Evolutionary conservation across 1,140 invertebrate species (phyloP), one percentile per base, ranked within the genome.

Genomic region (Hydropsyche tenuis): DNA sequence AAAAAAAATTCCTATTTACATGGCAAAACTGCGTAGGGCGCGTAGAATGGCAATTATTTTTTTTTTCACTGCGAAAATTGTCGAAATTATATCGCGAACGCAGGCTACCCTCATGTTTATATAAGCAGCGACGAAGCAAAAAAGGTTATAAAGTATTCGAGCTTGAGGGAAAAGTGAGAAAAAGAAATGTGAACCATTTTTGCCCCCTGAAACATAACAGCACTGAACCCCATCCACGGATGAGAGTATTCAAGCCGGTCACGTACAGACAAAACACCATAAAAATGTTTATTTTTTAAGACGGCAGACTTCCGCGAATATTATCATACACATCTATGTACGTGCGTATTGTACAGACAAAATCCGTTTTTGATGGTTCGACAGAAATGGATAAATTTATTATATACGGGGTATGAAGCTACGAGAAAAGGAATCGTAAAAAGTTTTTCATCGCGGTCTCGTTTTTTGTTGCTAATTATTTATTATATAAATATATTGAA

Each of bases 271-370:
- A 65, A 46, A 65, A 65, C 63, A 46, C 63, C 30, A 65, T 65
- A 65, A 65, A 65, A 65, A 43, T 65, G 12, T 65, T 65, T 65
- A 65, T 65, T 65, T 65, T 65, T 65, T 65, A 63, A 63, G 23
- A 63, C 23, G 14, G 25, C 60, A 63, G 20, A 18, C 48, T 53
- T 53, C 20, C 48, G 16, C 16, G n/a, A 18, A 53, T 53, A 53
- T 53, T 37, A 37, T 37, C 30, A 37, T 37, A 37, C 30, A 37
- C 9, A 18, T 37, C 30, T 37, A 37, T 37, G 30, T 37, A 37
- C 48, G 48, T 20, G 48, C 0, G 48, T 20, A 53, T 53, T 53
- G 16, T 53, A 16, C 14, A 20, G 18, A 53, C 9, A 18, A 18
- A 53, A 18, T 18, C 9, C 16, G 1, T 37, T 37, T 37, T 37